Evolutionary conservation across 2,888 invertebrate genomes (phyloP).

Genomic region (Thereva nobilitata): DNA sequence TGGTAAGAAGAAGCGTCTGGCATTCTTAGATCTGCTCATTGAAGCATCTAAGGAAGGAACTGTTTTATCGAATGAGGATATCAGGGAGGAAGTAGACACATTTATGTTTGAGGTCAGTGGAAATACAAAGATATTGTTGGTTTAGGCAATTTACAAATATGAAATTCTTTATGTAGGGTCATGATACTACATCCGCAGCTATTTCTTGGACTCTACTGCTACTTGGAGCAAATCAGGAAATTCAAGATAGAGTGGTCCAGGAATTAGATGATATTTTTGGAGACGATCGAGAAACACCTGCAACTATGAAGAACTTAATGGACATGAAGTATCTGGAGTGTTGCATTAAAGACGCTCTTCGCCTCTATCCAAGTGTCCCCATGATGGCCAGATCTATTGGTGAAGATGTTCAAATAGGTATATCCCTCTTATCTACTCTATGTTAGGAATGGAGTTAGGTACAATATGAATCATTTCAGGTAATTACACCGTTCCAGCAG

Average conservation of each 20-base stretch:
- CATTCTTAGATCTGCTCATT: conserved; percentile 64
- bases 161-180: conserved; percentile 45
- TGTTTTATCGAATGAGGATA: conserved; percentile 57
- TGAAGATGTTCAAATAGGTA: conserved; percentile 65
- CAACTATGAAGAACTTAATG: conserved; percentile 64
- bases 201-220: conserved; percentile 58
- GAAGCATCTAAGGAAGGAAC: conserved; percentile 62
- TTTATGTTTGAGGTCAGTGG: conserved; percentile 64
- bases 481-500: conserved; percentile 56
- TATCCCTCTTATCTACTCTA: conserved; percentile 42
- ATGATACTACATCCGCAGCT: conserved; percentile 59
- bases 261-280: conserved; percentile 61
- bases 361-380: conserved; percentile 70
- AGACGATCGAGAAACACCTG: conserved; percentile 57
- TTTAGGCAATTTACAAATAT: background rate
- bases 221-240: conserved; percentile 55
- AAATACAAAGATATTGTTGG: background rate
- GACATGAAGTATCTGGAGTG: conserved; percentile 70
- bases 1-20: conserved; percentile 61
- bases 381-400: conserved; percentile 65
- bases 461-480: conserved; percentile 45
- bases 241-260: conserved; percentile 58
- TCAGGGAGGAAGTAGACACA: conserved; percentile 68
- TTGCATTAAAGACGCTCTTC: conserved; percentile 70
- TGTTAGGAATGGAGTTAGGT: background rate